Conservation (phyloP, 1,140 invertebrate genomes). For the Mya arenaria region DNA sequence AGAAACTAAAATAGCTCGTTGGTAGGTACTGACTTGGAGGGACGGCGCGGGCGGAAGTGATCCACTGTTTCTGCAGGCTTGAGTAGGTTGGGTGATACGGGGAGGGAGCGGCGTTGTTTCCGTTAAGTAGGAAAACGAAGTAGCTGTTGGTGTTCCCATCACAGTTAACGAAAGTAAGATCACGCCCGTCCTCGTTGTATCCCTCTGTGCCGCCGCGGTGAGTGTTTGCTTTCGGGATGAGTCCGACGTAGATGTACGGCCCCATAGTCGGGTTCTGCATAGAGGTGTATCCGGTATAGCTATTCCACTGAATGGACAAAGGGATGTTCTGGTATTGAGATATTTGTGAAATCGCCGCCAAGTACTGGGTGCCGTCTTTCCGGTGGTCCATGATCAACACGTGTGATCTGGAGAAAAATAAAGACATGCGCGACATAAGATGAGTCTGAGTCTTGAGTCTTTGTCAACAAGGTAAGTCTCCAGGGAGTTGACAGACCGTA, state of each 20-base stretch:
- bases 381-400: conserved; percentile 35
- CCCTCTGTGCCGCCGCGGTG: conserved; percentile 21
- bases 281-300: neutral
- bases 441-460: no score
- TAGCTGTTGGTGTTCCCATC: conserved; percentile 49
- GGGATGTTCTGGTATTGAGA: neutral
- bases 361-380: conserved; percentile 37
- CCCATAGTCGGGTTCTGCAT: conserved; percentile 21
- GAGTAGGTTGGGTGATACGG: conserved; percentile 28
- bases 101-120: neutral
- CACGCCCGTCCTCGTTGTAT: conserved; percentile 21
- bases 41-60: neutral
- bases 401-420: no score
- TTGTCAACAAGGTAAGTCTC: no score
- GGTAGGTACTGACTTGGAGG: conserved; percentile 19
- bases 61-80: conserved; percentile 29
- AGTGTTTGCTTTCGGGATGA: neutral
- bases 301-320: conserved; percentile 44
- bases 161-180: conserved; percentile 38
- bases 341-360: conserved; percentile 34
- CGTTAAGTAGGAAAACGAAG: conserved; percentile 41
- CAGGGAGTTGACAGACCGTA: no score
- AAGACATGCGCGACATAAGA: no score
- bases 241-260: conserved; percentile 34
- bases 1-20: conserved; percentile 7